Percentiles rank a stretch among this genome's conserved stretches.
Evolutionary conservation across 2,113 vertebrate genomes (phyloP).

Genomic region (Percina caprodes): DNA sequence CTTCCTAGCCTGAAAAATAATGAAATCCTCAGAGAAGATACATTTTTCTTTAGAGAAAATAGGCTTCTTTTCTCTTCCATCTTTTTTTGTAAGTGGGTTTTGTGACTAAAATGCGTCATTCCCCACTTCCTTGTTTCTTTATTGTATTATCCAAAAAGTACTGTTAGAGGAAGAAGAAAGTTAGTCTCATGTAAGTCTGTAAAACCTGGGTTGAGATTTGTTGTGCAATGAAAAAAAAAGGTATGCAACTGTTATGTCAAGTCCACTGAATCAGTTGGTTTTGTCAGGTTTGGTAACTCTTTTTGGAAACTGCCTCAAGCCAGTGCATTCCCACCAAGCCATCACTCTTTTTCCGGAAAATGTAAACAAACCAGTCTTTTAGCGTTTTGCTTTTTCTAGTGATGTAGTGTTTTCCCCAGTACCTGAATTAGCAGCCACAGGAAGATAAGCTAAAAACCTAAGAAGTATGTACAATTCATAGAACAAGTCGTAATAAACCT

Average conservation of each 20-base stretch:
- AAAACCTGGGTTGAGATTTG: neutral
- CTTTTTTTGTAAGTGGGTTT: neutral
- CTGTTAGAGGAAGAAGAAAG: neutral
- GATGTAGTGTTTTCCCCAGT: neutral
- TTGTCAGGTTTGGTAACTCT: slow-evolving; percentile 29
- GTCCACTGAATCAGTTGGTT: slow-evolving; percentile 33
- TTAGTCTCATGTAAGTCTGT: neutral
- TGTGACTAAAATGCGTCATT: rapidly evolving
- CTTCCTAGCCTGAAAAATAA: neutral
- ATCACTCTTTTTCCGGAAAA: neutral
- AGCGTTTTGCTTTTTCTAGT: neutral
- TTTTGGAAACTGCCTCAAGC: neutral
- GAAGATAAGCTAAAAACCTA: neutral
- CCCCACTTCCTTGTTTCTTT: rapidly evolving
- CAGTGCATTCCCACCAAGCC: neutral
- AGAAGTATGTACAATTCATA: neutral
- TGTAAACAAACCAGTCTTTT: neutral
- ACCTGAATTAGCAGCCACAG: neutral
- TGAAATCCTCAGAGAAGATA: neutral
- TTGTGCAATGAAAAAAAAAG: slow-evolving; percentile 32
- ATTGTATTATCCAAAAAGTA: neutral
- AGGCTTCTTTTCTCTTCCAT: neutral
- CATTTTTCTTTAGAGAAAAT: neutral
- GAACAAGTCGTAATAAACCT: neutral
- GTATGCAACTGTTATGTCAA: slow-evolving; percentile 31